Evolutionary conservation across 2,888 invertebrate species (phyloP).

Genomic region (Parnassius mnemosyne): DNA sequence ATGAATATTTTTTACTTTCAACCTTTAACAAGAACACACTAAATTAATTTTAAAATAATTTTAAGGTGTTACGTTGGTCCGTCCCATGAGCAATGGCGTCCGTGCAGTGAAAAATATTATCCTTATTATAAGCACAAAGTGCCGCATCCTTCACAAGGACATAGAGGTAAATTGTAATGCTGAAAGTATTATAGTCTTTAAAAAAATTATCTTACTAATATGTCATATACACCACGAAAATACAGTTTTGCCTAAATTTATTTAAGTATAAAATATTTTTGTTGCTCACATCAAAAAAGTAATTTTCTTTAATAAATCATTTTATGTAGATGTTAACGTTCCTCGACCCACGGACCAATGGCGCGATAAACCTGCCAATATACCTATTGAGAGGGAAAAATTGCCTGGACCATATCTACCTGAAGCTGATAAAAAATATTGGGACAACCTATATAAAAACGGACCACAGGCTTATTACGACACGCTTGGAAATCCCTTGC

Average conservation of each 20-base stretch:
- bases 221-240: too few species aligned
- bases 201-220: too few species aligned
- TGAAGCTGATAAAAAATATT: conserved; percentile 64
- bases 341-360: conserved; percentile 35
- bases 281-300: too few species aligned
- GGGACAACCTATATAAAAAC: conserved; percentile 69
- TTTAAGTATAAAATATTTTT: too few species aligned
- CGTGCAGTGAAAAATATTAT: conserved; percentile 91
- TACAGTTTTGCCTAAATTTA: too few species aligned
- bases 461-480: conserved; percentile 75
- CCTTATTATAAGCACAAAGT: conserved; percentile 80
- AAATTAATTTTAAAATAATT: conserved; percentile 3
- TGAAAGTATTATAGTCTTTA: background rate
- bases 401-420: conserved; percentile 59
- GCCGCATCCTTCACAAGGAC: conserved; percentile 63
- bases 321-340: conserved; percentile 36
- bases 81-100: conserved; percentile 89
- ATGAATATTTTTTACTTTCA: too few species aligned
- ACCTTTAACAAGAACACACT: too few species aligned
- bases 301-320: background rate
- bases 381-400: conserved; percentile 39
- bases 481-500: conserved; percentile 69
- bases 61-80: conserved; percentile 92
- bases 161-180: conserved; percentile 45
- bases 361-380: conserved; percentile 36